phyloP scores from a whole-genome alignment of 2,888 invertebrate species.

The Auanema sp. region DNA sequence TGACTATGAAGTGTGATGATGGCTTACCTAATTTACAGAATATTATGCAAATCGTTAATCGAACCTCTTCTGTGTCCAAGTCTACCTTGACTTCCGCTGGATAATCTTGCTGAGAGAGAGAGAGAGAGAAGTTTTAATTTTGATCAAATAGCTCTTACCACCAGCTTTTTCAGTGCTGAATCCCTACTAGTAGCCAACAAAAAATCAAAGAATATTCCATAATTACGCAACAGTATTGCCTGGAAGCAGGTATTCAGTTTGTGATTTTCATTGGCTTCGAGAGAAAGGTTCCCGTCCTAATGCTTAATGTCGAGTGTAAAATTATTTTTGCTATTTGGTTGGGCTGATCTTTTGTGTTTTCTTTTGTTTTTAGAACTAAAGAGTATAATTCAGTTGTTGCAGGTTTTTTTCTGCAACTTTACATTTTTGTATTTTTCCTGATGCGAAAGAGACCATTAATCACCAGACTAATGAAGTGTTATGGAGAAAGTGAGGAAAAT shows the following conservation, averaged over 20 bases:
- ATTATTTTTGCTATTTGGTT: too few species aligned
- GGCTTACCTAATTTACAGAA: constrained; percentile 33
- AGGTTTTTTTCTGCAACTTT: too few species aligned
- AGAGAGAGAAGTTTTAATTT: constrained; percentile 5
- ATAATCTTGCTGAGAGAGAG: constrained; percentile 8
- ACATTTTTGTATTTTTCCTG: too few species aligned
- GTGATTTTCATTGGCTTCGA: background rate
- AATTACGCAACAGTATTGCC: background rate
- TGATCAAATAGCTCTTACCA: constrained; percentile 8
- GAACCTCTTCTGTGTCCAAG: constrained; percentile 34
- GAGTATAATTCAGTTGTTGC: too few species aligned
- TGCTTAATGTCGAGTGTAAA: background rate
- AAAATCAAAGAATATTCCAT: constrained; percentile 8
- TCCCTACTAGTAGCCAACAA: constrained; percentile 20
- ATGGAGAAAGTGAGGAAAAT: background rate
- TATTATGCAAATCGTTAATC: constrained; percentile 41
- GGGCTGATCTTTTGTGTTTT: too few species aligned
- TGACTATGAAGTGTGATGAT: background rate
- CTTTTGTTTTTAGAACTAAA: too few species aligned
- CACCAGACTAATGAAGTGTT: too few species aligned
- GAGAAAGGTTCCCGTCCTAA: background rate
- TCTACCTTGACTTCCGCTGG: constrained; percentile 9
- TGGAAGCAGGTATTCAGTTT: background rate
- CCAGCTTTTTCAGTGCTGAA: constrained; percentile 11
- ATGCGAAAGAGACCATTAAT: too few species aligned